Conservation (phyloP, 2,797 vertebrate genomes). For the Acanthornis magna region DNA sequence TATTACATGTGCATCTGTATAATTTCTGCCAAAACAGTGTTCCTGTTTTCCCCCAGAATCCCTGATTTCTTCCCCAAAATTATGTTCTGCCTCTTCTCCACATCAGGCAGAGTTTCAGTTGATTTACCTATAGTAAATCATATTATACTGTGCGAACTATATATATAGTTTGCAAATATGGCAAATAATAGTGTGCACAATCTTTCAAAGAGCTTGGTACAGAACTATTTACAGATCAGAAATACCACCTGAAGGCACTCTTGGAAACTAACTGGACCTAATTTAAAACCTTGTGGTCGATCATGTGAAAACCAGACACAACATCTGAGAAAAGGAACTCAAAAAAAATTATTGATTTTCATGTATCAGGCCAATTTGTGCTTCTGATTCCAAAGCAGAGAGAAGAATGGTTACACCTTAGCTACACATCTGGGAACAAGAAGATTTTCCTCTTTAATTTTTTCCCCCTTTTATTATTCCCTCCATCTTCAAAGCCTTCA, state of each 20-base stretch:
- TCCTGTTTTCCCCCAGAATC: neutral
- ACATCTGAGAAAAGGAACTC: neutral
- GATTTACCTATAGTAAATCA: neutral
- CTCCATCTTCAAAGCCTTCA: conserved; percentile 53
- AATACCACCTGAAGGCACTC: neutral
- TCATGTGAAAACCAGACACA: neutral
- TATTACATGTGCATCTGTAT: neutral
- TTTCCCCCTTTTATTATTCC: neutral
- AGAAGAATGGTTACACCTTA: neutral
- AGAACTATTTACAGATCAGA: neutral
- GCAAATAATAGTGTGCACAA: neutral
- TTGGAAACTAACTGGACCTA: neutral
- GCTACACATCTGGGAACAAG: neutral
- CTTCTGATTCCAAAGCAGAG: neutral
- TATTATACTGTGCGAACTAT: neutral
- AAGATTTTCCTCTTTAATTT: conserved; percentile 5
- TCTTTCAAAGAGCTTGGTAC: neutral
- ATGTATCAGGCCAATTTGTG: neutral
- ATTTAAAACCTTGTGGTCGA: neutral
- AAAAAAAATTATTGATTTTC: neutral
- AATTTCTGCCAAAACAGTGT: neutral
- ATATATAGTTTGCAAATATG: neutral
- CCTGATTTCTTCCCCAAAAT: neutral
- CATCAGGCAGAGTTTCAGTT: neutral
- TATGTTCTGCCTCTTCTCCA: neutral